These are phyloP conservation scores for Amphiprion percula DNA, from an alignment of 2,113 vertebrate genomes.

Conservation along the genomic window DNA sequence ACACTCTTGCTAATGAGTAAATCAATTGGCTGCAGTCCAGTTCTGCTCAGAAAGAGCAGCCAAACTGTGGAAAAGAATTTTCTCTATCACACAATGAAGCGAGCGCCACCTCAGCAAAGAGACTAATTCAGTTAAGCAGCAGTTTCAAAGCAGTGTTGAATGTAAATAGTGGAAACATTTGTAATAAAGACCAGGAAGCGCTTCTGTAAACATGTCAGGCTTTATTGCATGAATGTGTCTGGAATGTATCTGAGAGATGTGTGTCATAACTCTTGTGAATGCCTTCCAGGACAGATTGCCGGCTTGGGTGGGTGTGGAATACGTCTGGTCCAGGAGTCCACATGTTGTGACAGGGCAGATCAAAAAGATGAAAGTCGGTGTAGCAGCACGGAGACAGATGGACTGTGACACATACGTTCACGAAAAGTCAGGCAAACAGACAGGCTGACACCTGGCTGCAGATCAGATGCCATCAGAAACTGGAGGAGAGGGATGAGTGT, in stretches of 20 bases:
- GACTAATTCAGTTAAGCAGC: neutral
- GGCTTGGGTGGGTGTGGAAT: conserved; percentile 17
- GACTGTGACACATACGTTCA: conserved; percentile 55
- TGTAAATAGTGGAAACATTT: neutral
- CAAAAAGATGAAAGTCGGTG: conserved; percentile 64
- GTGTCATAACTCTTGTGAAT: conserved; percentile 16
- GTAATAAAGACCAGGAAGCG: neutral
- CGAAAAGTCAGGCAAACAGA: conserved; percentile 5
- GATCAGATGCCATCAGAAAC: conserved; percentile 34
- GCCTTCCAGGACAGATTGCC: conserved; percentile 60
- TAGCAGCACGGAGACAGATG: conserved; percentile 69
- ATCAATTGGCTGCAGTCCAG: neutral
- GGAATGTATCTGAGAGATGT: neutral
- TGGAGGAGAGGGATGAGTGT: conserved; percentile 15
- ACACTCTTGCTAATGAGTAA: conserved; percentile 4
- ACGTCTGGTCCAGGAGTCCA: conserved; percentile 41
- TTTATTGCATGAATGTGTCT: neutral
- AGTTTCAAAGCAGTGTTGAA: neutral
- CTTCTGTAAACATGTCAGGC: conserved; percentile 10
- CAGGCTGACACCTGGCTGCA: conserved; percentile 47
- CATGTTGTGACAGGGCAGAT: conserved; percentile 69
- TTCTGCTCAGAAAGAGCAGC: conserved; percentile 1
- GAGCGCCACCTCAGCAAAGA: neutral
- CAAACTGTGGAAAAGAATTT: neutral
- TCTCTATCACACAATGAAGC: conserved; percentile 4